A percentile compares a stretch with the other conserved stretches of the same genome.
Evolutionary conservation across 64 coral and sea anemone genomes (phyloP).

Genomic region (Platygyra sinensis): DNA sequence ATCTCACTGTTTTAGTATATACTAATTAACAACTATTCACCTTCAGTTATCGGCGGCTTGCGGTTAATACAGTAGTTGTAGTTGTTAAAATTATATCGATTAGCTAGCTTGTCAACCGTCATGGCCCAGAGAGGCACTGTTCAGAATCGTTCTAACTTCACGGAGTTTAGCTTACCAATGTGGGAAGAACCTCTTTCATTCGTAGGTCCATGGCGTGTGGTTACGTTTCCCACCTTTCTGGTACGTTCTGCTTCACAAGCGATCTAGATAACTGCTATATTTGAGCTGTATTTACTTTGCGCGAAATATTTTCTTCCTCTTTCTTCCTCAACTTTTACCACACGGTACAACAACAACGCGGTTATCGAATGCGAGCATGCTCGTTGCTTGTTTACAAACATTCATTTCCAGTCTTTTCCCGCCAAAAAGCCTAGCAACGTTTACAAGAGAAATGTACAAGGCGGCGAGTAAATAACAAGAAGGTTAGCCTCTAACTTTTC

Average conservation of each 20-base stretch:
- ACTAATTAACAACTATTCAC: too few species aligned
- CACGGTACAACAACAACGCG: neutral
- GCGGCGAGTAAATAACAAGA: neutral
- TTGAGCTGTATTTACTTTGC: neutral
- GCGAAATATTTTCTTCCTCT: neutral
- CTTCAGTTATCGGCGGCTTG: too few species aligned
- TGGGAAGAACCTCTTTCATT: conserved; percentile 67
- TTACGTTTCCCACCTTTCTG: too few species aligned
- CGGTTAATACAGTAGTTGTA: too few species aligned
- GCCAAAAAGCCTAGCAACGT: conserved; percentile 78
- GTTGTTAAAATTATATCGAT: too few species aligned
- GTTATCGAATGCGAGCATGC: neutral
- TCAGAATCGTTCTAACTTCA: neutral
- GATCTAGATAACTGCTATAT: neutral
- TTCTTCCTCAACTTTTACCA: neutral
- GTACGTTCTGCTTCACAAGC: too few species aligned
- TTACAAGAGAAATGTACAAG: conserved; percentile 15
- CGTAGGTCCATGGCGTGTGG: conserved; percentile 26
- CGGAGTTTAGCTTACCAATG: conserved; percentile 48
- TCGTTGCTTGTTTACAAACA: neutral
- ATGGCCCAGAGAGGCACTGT: too few species aligned
- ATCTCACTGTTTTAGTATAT: too few species aligned
- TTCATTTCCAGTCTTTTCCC: conserved; percentile 46
- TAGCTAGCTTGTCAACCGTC: too few species aligned
- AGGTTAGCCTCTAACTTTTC: neutral